phyloP scores from a whole-genome alignment of 2,888 invertebrate species.

The Rosalia funebris region DNA sequence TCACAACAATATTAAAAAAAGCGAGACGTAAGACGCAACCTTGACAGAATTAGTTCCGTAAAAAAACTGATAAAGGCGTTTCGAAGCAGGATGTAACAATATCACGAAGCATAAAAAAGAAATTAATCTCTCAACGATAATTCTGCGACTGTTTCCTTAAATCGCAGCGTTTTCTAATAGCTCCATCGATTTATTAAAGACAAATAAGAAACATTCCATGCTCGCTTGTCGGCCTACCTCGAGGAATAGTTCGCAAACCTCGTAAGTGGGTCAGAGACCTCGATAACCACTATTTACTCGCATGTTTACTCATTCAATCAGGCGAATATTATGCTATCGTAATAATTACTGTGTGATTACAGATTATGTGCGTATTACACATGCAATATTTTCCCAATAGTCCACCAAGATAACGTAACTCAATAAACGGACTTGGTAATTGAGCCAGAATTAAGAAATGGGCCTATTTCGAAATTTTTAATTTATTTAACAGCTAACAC shows the following conservation, averaged over 20 bases:
- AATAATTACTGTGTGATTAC: not conserved
- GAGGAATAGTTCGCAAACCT: no score
- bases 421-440: no score
- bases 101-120: not conserved
- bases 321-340: not conserved
- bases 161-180: not conserved
- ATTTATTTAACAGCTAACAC: no score
- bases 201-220: no score
- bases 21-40: not conserved
- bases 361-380: no score
- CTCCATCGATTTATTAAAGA: no score
- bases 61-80: not conserved
- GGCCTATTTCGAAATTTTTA: no score
- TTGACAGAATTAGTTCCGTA: not conserved
- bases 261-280: constrained; percentile 1
- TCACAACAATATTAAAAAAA: no score
- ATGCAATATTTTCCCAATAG: no score
- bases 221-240: no score
- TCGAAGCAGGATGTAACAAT: not conserved
- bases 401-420: no score
- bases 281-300: not conserved
- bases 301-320: not conserved
- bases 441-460: no score
- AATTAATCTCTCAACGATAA: not conserved
- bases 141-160: not conserved